A percentile compares a stretch with the other conserved stretches of the same genome.
Conservation (phyloP, 1,140 invertebrate species). For the Anthonomus grandis region DNA sequence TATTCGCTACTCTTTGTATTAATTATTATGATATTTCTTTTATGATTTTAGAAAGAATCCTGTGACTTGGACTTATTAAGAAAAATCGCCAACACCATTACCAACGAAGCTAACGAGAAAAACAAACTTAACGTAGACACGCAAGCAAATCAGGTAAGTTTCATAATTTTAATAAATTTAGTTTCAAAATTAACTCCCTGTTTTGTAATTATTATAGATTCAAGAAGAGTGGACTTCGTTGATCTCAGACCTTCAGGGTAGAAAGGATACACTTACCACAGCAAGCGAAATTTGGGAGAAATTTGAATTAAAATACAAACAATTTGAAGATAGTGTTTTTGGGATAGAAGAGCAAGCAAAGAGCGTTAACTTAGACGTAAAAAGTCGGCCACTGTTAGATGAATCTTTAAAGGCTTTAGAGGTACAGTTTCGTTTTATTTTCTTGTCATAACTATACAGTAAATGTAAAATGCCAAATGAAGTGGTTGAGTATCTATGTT, state of each 20-base stretch:
- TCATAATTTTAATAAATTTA: background rate
- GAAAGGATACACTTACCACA: slow-evolving; percentile 59
- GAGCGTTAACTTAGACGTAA: slow-evolving; percentile 69
- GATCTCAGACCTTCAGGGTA: slow-evolving; percentile 64
- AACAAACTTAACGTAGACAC: slow-evolving; percentile 62
- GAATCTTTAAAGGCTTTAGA: too few species aligned
- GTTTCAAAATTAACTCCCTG: background rate
- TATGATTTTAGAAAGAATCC: slow-evolving; percentile 57
- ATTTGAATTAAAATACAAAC: slow-evolving; percentile 66
- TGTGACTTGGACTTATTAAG: slow-evolving; percentile 61
- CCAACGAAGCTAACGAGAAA: slow-evolving; percentile 58
- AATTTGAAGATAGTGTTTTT: slow-evolving; percentile 60
- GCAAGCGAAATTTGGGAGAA: slow-evolving; percentile 75
- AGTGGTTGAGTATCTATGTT: too few species aligned
- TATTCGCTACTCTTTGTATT: too few species aligned
- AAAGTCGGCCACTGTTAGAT: too few species aligned
- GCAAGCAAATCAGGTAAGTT: slow-evolving; percentile 51
- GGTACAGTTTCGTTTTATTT: too few species aligned
- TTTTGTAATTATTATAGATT: slow-evolving; percentile 44
- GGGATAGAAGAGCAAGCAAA: slow-evolving; percentile 67
- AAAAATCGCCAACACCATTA: slow-evolving; percentile 63
- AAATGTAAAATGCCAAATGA: too few species aligned
- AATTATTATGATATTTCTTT: too few species aligned
- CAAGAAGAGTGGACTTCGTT: slow-evolving; percentile 73
- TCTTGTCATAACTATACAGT: too few species aligned